These are phyloP conservation scores for Tetramorium alpestre DNA, from an alignment of 1,140 invertebrate species.

Conservation along the genomic window DNA sequence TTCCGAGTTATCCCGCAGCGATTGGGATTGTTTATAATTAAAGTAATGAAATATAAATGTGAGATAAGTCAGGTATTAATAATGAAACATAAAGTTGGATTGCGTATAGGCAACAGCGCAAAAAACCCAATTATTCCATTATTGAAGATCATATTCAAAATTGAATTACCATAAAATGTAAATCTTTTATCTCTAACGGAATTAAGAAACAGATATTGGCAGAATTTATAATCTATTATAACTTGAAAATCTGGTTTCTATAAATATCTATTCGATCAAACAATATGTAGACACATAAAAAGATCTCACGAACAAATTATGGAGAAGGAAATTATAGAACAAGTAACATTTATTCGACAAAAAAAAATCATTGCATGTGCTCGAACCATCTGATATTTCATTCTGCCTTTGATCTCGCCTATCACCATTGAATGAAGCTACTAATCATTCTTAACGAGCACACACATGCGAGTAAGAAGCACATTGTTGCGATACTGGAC, in stretches of 20 bases:
- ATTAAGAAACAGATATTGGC: background rate
- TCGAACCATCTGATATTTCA: conserved; percentile 70
- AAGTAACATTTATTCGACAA: background rate
- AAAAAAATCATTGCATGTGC: conserved; percentile 68
- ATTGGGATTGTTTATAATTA: background rate
- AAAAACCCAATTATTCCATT: background rate
- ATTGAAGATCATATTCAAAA: background rate
- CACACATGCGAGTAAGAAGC: conserved; percentile 72
- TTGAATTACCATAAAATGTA: background rate
- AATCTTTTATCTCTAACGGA: background rate
- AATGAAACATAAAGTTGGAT: background rate
- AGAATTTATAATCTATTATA: background rate
- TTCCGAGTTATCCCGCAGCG: background rate
- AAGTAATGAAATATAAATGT: background rate
- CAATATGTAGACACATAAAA: background rate
- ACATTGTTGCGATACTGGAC: conserved; percentile 59
- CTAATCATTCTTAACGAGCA: conserved; percentile 76
- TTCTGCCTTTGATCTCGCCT: conserved; percentile 69
- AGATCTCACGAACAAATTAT: background rate
- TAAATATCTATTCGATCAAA: background rate
- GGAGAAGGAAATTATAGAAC: background rate
- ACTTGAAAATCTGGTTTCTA: background rate
- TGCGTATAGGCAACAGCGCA: background rate
- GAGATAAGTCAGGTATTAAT: conserved; percentile 18
- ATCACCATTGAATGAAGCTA: conserved; percentile 73